A percentile compares a stretch with the other conserved stretches of the same genome.
phyloP scores from a whole-genome alignment of 2,113 vertebrate species.

The Aspiorhynchus laticeps region DNA sequence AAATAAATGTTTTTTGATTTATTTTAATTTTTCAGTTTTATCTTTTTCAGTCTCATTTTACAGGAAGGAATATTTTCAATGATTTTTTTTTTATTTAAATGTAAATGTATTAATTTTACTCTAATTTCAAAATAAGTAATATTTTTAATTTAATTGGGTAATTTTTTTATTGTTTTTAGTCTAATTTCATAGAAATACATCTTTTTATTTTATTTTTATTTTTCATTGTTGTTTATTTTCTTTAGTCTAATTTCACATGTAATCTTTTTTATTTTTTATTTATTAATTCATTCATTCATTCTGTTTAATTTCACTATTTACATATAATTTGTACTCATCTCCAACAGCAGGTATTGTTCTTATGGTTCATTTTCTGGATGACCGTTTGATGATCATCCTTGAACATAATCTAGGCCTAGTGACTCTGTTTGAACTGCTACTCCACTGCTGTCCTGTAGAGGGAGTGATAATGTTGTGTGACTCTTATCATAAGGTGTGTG shows the following conservation, averaged over 20 bases:
- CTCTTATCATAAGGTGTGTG: neutral
- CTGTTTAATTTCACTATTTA: neutral
- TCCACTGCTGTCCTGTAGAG: conserved; percentile 40
- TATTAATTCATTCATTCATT: no score
- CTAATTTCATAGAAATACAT: no score
- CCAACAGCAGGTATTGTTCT: neutral
- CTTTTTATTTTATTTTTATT: no score
- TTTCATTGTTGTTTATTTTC: neutral
- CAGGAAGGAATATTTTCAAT: neutral
- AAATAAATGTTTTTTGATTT: no score
- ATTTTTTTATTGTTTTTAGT: neutral
- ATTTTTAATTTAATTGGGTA: neutral
- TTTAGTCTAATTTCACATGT: neutral
- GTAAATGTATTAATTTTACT: neutral
- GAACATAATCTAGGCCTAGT: neutral
- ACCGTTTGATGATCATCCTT: neutral
- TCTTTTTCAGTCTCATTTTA: neutral
- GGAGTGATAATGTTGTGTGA: conserved; percentile 39
- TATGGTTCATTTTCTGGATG: neutral
- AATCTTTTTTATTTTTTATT: neutral
- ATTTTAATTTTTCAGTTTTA: no score
- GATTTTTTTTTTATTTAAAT: neutral
- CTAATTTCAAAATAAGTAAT: neutral
- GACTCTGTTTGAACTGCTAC: neutral
- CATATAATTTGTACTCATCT: neutral